Base-by-base conservation (phyloP, 2,797 vertebrate genomes). In the Danio kyathit region DNA sequence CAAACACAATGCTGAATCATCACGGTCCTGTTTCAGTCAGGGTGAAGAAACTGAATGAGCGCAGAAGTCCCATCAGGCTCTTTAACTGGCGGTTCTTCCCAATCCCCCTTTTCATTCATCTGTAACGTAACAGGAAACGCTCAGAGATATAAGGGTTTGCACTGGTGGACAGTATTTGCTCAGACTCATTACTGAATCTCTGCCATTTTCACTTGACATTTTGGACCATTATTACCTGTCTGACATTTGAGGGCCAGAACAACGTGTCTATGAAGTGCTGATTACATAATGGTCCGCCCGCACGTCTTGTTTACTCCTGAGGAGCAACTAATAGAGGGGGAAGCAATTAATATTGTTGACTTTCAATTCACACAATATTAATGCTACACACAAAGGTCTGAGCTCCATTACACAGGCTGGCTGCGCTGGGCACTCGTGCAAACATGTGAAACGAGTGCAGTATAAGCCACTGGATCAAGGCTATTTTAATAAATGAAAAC, bases 161-260 rank as follows among this genome's bases (percentile, higher is more conserved):
- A 64, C 74, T 60, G 67, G 38, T 49, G 74, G 78, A 63, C 69
- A 78, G 70, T 74, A 46, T 76, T 83, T 82, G 60, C 74, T 44
- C 77, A 52, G 76, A 76, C 72, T 87, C 83, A 84, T 87, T 81
- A 86, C 81, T 65, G 82, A 87, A 88, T 83, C 67, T 44, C 79
- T 87, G 85, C 84, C 86, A 88, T 89, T 89, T 87, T 84, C 84
- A 83, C 83, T 82, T 88, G 88, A 87, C 88, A 89, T 89, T 88
- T 87, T 83, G 77, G 81, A 80, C 87, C 86, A 81, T 88, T 88
- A 88, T 87, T 87, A 86, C 87, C 84, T 88, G 87, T 77, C 87
- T 89, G 88, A 88, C 88, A 88, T 88, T 87, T 89, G 70, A 79
- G 66, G 59, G 10, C 74, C 60, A 80, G 84, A 83, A 80, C 76